Evolutionary conservation across 2,888 invertebrate genomes (phyloP).

Genomic region (Pristionchus exspectatus): DNA sequence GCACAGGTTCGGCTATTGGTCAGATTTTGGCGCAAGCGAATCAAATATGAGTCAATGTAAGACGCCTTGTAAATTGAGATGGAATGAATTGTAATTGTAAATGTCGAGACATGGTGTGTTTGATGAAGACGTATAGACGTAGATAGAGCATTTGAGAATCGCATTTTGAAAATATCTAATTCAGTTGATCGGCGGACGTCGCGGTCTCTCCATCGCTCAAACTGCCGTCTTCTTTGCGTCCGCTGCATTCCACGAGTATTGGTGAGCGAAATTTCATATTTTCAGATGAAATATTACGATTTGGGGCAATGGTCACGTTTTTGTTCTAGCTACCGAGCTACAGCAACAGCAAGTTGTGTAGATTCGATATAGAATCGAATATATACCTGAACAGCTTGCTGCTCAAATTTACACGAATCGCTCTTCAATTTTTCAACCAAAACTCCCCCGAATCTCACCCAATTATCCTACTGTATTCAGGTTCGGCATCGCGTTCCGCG

Average conservation of each 20-base stretch:
- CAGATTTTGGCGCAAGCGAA: no score
- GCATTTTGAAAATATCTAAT: conserved; percentile 15
- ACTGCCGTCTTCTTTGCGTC: conserved; percentile 88
- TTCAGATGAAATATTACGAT: background rate
- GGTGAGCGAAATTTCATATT: conserved; percentile 78
- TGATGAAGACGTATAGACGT: background rate
- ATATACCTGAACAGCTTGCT: no score
- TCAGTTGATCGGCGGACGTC: conserved; percentile 68
- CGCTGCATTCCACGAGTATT: conserved; percentile 91
- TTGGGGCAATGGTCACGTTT: background rate
- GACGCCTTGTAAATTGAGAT: no score
- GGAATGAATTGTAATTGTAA: no score
- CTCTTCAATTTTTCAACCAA: no score
- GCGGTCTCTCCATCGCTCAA: conserved; percentile 81
- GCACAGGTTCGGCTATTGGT: conserved; percentile 52
- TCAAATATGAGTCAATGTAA: no score
- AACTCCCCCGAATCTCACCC: no score
- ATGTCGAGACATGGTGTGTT: background rate
- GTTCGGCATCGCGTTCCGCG: conserved; percentile 87
- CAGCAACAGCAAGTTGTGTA: no score
- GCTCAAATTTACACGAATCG: no score
- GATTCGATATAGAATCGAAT: no score
- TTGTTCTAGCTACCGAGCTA: no score
- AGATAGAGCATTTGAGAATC: background rate
- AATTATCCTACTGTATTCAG: conserved; percentile 26